Base-by-base conservation (phyloP, 2,113 vertebrate genomes). In the Penelope pileata region DNA sequence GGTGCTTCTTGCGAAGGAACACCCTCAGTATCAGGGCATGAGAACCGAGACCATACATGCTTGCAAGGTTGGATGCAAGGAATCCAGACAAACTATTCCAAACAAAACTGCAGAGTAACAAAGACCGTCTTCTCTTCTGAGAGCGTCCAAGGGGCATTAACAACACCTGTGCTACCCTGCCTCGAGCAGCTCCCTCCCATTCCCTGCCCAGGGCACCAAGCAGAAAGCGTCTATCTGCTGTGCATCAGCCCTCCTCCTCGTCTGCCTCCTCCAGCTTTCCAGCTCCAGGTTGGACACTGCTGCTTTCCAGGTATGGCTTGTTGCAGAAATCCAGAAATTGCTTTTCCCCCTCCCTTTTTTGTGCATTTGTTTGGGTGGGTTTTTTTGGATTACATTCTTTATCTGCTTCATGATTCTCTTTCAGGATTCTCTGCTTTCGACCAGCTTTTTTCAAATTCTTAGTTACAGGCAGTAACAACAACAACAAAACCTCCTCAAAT, bases 21-120 rank as follows among this genome's bases (percentile, higher is more conserved):
- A n/a, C n/a, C n/a, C n/a, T n/a, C n/a, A n/a, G n/a, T n/a, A n/a
- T n/a, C n/a, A n/a, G n/a, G n/a, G n/a, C n/a, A n/a, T n/a, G n/a
- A n/a, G n/a, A n/a, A n/a, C n/a, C n/a, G n/a, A 68, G 51, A 47
- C 24, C 51, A 63, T 0, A 27, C 3, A 21, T 0, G 4, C 18
- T 12, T 2, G 12, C n/a, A 43, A 32, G 16, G 60, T 2, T 53
- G 54, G 16, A 5, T 42, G 18, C 42, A 67, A 72, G 14, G 30
- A 68, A 63, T 45, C n/a, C 42, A 59, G 32, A 40, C 3, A 1
- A 3, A 9, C n/a, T 69, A 17, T 16, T 38, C 15, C 26, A 60
- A 73, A 36, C 27, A 27, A 10, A 69, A n/a, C 6, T 12, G 6
- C 64, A 77, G 19, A 86, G 42, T 27, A 77, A 51, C 15, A 22